Percentiles rank a stretch among this genome's conserved stretches.
These are phyloP conservation scores for Leucoraja erinaceus DNA, from an alignment of 2,113 vertebrate genomes.

Conservation along the genomic window DNA sequence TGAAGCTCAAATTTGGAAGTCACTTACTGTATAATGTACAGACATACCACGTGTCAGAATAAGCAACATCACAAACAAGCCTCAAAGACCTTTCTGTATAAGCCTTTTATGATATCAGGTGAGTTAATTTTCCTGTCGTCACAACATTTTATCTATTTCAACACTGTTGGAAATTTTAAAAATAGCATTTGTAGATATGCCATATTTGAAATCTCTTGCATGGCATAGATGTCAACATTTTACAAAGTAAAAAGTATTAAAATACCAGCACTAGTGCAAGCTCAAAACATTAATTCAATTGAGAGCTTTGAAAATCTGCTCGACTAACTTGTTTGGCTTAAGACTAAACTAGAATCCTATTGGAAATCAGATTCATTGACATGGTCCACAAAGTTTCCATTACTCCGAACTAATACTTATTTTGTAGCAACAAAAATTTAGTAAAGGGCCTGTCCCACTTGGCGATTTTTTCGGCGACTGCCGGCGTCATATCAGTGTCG, in stretches of 20 bases:
- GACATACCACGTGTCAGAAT: neutral
- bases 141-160: neutral
- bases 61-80: neutral
- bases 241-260: neutral
- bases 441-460: no score
- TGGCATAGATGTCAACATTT: neutral
- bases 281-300: neutral
- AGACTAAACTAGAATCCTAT: neutral
- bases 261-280: neutral
- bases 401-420: neutral
- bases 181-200: neutral
- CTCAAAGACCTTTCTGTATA: neutral
- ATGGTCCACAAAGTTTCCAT: neutral
- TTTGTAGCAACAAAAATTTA: neutral
- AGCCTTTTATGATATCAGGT: neutral
- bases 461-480: no score
- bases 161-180: neutral
- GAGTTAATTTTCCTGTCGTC: neutral
- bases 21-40: neutral
- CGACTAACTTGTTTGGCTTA: neutral
- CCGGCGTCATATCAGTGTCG: no score
- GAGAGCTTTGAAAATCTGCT: neutral
- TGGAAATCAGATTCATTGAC: neutral
- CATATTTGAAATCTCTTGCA: neutral
- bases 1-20: no score